Conservation (phyloP, 1,140 invertebrate genomes). For the Bombus fervidus region DNA sequence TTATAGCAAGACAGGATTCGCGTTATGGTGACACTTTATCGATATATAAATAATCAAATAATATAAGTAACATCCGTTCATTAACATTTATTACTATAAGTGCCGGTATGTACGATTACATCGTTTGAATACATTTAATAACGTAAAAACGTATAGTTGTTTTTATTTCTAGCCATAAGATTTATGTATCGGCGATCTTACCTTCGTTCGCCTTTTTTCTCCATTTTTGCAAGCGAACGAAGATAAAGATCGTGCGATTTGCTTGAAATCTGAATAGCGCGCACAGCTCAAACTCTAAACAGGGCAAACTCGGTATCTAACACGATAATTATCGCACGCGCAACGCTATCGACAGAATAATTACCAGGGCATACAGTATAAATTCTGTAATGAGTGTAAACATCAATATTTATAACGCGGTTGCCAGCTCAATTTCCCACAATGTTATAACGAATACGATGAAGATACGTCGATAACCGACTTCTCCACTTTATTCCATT, state of each 20-base stretch:
- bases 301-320: background rate
- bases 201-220: too few species aligned
- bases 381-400: slow-evolving; percentile 37
- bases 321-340: slow-evolving; percentile 17
- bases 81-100: too few species aligned
- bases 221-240: background rate
- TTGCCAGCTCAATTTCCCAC: slow-evolving; percentile 50
- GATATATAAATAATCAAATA: too few species aligned
- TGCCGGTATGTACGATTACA: too few species aligned
- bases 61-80: too few species aligned
- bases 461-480: slow-evolving; percentile 58
- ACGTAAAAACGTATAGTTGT: too few species aligned
- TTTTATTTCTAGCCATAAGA: too few species aligned
- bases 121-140: too few species aligned
- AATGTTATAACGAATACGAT: slow-evolving; percentile 54
- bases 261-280: background rate
- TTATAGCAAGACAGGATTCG: too few species aligned
- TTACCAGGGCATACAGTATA: slow-evolving; percentile 17
- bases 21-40: too few species aligned
- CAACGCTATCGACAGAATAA: slow-evolving; percentile 32
- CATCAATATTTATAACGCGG: slow-evolving; percentile 60
- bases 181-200: background rate
- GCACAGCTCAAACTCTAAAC: background rate
- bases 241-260: slow-evolving; percentile 10
- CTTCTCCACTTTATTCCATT: slow-evolving; percentile 61